Evolutionary conservation across 2,888 invertebrate genomes (phyloP).

Genomic region (Ophonus ardosiacus): DNA sequence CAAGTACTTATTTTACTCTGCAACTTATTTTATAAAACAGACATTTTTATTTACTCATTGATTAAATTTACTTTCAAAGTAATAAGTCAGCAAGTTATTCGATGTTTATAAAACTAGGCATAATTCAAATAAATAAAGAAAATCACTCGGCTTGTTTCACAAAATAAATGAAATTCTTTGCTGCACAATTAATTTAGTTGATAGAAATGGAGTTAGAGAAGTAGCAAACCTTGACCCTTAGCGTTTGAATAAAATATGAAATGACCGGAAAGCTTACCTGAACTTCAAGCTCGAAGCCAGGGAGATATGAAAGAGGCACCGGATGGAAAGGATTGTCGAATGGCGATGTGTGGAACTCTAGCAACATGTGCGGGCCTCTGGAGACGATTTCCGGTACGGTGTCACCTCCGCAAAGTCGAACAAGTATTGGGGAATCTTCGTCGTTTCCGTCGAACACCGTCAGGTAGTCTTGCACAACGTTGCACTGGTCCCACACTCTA

Average conservation of each 20-base stretch:
- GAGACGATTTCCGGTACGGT: constrained; percentile 88
- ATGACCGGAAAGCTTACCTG: constrained; percentile 77
- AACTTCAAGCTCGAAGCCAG: constrained; percentile 89
- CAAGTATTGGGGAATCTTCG: constrained; percentile 83
- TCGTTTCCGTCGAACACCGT: constrained; percentile 89
- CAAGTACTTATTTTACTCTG: no score
- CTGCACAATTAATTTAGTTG: no score
- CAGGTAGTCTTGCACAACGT: constrained; percentile 88
- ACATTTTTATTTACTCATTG: no score
- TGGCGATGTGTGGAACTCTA: constrained; percentile 89
- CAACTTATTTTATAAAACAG: no score
- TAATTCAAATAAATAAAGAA: no score
- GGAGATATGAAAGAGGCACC: constrained; percentile 86
- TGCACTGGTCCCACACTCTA: constrained; percentile 90
- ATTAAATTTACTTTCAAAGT: no score
- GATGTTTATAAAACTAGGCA: no score
- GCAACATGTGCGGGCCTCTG: constrained; percentile 86
- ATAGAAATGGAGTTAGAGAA: no score
- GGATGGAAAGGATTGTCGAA: constrained; percentile 90
- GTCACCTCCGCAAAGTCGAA: constrained; percentile 89
- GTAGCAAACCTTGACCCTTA: no score
- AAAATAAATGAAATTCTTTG: no score
- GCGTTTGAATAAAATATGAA: not conserved
- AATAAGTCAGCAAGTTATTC: no score
- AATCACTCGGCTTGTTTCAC: no score